A percentile compares a stretch with the other conserved stretches of the same genome.
phyloP scores from a whole-genome alignment of 2,888 invertebrate genomes.

The Oscheius sp. region DNA sequence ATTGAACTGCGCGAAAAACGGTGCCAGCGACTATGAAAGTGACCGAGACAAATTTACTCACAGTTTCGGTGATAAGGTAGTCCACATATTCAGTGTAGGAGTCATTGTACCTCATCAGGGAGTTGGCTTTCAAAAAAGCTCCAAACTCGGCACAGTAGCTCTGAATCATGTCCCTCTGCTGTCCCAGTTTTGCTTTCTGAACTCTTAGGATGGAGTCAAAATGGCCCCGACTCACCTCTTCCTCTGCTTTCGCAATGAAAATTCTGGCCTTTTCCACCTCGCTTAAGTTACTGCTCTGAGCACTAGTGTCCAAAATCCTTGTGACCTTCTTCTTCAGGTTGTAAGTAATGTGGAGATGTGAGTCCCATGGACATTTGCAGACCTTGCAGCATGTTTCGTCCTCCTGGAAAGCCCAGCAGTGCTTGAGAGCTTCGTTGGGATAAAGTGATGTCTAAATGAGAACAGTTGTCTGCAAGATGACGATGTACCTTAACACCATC shows the following conservation, averaged over 20 bases:
- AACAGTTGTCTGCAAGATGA: too few relatives aligned
- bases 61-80: not conserved
- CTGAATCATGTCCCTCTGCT: not conserved
- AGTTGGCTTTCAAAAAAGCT: not conserved
- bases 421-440: too few relatives aligned
- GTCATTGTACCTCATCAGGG: not conserved
- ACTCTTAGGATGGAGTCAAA: too few relatives aligned
- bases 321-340: conserved; percentile 5
- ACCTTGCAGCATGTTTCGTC: not conserved
- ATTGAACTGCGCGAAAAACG: not conserved
- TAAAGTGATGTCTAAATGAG: too few relatives aligned
- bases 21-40: not conserved
- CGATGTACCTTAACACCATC: too few relatives aligned
- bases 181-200: not conserved
- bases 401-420: too few relatives aligned
- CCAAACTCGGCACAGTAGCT: conserved; percentile 11
- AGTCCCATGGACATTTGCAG: conserved; percentile 18
- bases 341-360: conserved; percentile 27
- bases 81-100: not conserved
- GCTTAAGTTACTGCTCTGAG: not conserved
- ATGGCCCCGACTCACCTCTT: not conserved
- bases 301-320: not conserved
- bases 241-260: not conserved
- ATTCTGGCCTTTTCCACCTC: not conserved
- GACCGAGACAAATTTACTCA: not conserved